phyloP scores from a whole-genome alignment of 2,888 invertebrate genomes.

The Morinoia aosen region DNA sequence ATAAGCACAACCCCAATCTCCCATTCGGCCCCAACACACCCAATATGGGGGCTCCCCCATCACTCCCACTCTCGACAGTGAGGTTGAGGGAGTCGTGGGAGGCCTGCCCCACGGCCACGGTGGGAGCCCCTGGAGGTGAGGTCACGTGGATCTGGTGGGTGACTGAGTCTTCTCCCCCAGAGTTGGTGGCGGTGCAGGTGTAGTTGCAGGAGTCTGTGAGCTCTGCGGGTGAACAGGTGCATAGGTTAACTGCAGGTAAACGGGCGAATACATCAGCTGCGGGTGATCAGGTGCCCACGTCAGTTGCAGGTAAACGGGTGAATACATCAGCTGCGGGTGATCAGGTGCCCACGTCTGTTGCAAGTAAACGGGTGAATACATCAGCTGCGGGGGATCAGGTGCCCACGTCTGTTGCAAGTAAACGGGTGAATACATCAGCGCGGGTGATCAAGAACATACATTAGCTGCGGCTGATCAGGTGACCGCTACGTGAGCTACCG shows the following conservation, averaged over 20 bases:
- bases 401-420: not conserved
- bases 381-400: not conserved
- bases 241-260: not conserved
- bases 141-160: slow-evolving; percentile 59
- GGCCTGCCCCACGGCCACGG: slow-evolving; percentile 61
- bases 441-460: not conserved
- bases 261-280: not conserved
- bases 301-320: not conserved
- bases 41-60: slow-evolving; percentile 63
- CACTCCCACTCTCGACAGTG: slow-evolving; percentile 53
- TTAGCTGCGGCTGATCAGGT: not conserved
- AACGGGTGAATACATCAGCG: not conserved
- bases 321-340: too few relatives aligned
- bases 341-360: not conserved
- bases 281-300: too few relatives aligned
- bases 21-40: slow-evolving; percentile 27
- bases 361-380: not conserved
- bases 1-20: too few relatives aligned
- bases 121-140: slow-evolving; percentile 59
- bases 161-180: slow-evolving; percentile 58
- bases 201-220: slow-evolving; percentile 58
- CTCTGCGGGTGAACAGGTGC: slow-evolving; percentile 8
- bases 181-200: slow-evolving; percentile 59
- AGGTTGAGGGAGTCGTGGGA: slow-evolving; percentile 59
- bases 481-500: not conserved